Evolutionary conservation across 2,888 invertebrate species (phyloP).

Genomic region (Cephalotes varians): DNA sequence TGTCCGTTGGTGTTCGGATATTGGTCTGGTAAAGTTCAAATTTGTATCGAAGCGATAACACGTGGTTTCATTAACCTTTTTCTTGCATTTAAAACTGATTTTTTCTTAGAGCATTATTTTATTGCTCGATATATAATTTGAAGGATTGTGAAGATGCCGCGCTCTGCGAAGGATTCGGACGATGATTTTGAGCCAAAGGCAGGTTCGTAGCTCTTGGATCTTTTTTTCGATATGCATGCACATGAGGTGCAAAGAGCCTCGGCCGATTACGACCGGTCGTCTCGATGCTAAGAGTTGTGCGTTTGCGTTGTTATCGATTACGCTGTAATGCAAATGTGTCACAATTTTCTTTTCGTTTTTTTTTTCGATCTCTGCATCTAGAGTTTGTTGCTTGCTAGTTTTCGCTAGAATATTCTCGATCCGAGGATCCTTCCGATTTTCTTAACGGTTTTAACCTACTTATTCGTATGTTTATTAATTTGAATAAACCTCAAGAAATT

Average conservation of each 20-base stretch:
- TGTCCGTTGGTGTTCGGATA: neutral
- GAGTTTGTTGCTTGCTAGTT: neutral
- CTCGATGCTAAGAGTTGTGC: neutral
- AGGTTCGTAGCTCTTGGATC: constrained; percentile 67
- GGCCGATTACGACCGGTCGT: constrained; percentile 45
- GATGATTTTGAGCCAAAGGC: constrained; percentile 71
- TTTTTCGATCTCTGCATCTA: neutral
- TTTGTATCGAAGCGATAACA: neutral
- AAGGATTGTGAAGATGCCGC: constrained; percentile 69
- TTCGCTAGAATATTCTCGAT: neutral
- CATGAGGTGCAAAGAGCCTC: constrained; percentile 35
- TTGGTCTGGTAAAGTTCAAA: neutral
- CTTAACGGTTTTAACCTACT: neutral
- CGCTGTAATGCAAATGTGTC: neutral
- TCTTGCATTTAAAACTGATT: no score
- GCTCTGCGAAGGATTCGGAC: constrained; percentile 71
- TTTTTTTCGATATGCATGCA: constrained; percentile 47
- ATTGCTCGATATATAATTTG: constrained; percentile 26
- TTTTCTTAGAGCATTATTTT: neutral
- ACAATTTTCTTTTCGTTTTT: neutral
- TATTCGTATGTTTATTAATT: neutral
- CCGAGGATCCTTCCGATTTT: neutral
- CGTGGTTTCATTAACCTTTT: constrained; percentile 28
- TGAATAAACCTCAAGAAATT: neutral
- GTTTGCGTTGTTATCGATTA: neutral